Evolutionary conservation across 2,888 invertebrate species (phyloP), one percentile per base, ranked within the genome.

Genomic region (Caenorhabditis plicata): DNA sequence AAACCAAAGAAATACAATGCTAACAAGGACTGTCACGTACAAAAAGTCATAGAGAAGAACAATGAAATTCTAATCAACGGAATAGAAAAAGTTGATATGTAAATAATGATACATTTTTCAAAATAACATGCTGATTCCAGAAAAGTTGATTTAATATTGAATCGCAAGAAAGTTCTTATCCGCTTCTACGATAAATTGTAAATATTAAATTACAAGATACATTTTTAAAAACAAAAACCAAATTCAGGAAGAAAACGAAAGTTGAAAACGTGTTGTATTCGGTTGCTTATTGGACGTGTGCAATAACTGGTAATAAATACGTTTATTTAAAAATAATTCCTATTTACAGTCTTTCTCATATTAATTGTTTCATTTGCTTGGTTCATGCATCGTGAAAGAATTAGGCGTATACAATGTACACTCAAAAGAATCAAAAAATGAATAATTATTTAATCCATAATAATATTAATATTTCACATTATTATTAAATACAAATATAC

Each of bases 1-100:
- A 55, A 54, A 27, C 61, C 61, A 9, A 50, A 44, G 36, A 54
- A 54, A 20, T 61, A 42, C 42, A 40, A 55, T 22, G 27, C 39
- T 5, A 15, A 23, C 2, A 38, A 39, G 0, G 46, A 43, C 13
- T 61, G 61, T 38, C 25, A 52, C 15, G 13, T 44, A 9, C 61
- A 61, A 39, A 47, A 47, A 20, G 36, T 46, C 8, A 47, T 61
- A 7, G 35, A 43, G 13, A n/a, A 47, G 15, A 46, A 26, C 19
- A 42, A 53, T 27, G 60, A 60, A 39, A 44, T 60, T 32, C 25
- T 60, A 3, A 42, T 60, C 8, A 32, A 53, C 27, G 46, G 49
- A 19, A 47, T 53, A 3, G 26, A 40, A 0, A 26, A 11, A 11
- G 53, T 42, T 17, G 35, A 38, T 26, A 17, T 53, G 46, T 31